Evolutionary conservation across 2,113 vertebrate genomes (phyloP).

Genomic region (Neogobius melanostomus): DNA sequence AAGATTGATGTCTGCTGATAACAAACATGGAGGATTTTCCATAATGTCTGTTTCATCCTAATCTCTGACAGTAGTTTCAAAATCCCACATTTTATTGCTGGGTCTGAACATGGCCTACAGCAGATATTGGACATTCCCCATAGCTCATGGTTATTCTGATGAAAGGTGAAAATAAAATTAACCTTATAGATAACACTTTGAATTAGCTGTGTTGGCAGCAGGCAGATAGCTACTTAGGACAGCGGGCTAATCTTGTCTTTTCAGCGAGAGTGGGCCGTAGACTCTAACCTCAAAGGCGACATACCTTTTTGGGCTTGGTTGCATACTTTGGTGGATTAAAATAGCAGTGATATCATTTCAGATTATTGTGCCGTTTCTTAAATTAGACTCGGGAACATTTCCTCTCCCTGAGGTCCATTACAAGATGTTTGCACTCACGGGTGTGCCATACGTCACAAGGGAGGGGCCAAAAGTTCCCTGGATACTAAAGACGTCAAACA

Average conservation of each 20-base stretch:
- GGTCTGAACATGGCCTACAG: not conserved
- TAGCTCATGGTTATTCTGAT: constrained; percentile 21
- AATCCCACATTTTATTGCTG: not conserved
- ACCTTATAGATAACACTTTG: constrained; percentile 46
- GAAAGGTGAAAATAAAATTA: constrained; percentile 37
- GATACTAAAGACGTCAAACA: constrained; percentile 31
- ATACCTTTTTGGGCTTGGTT: constrained; percentile 37
- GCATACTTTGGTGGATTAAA: constrained; percentile 51
- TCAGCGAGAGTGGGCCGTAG: constrained; percentile 21
- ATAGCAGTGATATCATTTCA: constrained; percentile 31
- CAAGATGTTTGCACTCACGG: constrained; percentile 40
- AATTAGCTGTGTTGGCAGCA: constrained; percentile 36
- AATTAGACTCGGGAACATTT: constrained; percentile 49
- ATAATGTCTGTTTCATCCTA: too few relatives aligned
- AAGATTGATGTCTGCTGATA: too few relatives aligned
- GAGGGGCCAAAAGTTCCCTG: constrained; percentile 36
- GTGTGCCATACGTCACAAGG: constrained; percentile 43
- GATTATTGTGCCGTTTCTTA: constrained; percentile 42
- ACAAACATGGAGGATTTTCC: too few relatives aligned
- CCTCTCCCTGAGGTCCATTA: constrained; percentile 23
- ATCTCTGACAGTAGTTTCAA: not conserved
- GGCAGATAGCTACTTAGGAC: constrained; percentile 31
- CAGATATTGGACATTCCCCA: constrained; percentile 6
- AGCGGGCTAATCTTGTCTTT: constrained; percentile 56
- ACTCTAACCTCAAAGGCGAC: constrained; percentile 52